Evolutionary conservation across 2,113 vertebrate species (phyloP).

Genomic region (Lagenorhynchus albirostris): DNA sequence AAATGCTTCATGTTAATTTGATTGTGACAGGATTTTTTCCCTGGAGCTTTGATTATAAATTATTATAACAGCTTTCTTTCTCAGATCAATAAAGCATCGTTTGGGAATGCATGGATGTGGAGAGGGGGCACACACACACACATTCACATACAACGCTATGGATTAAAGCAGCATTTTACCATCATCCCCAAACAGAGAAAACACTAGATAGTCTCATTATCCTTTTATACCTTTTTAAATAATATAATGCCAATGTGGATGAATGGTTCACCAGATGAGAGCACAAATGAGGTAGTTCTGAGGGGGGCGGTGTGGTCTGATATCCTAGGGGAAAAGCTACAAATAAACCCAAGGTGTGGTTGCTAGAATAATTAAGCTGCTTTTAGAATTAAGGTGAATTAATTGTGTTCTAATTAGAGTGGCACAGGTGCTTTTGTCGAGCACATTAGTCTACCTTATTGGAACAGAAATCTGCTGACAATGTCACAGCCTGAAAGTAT

Average conservation of each 20-base stretch:
- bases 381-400: neutral
- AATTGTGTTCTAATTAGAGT: neutral
- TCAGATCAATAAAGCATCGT: neutral
- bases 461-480: neutral
- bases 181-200: neutral
- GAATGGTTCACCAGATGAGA: neutral
- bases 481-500: neutral
- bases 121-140: neutral
- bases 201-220: neutral
- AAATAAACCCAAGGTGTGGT: neutral
- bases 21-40: neutral
- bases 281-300: neutral
- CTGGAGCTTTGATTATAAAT: slow-evolving; percentile 9
- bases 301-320: neutral
- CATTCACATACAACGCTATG: too few relatives aligned
- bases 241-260: neutral
- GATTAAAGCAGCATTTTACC: neutral
- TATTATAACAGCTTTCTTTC: neutral
- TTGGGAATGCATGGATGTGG: neutral
- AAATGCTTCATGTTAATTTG: neutral
- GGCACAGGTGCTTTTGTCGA: neutral
- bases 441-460: neutral
- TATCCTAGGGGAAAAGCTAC: neutral
- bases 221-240: neutral
- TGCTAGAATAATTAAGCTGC: neutral